Base-by-base conservation (phyloP, 92 coral and sea anemone genomes). In the Galaxea fascicularis region DNA sequence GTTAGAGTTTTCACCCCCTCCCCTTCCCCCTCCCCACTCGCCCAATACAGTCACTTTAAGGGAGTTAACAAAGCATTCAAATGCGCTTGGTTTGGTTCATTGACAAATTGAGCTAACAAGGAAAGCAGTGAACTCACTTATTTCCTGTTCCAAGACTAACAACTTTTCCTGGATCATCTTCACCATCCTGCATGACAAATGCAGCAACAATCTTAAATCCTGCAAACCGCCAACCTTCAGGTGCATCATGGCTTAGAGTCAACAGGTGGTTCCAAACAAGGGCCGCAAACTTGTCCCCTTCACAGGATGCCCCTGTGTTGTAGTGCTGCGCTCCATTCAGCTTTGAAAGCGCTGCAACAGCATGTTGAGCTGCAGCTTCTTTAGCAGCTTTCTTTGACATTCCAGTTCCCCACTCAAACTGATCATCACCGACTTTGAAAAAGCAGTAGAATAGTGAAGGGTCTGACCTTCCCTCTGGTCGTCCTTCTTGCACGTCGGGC, bases 101-200 rank as follows among this genome's bases (percentile, higher is more conserved):
- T 2, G 2, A 35, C 41, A 35, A 2, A 2, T 35, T 35, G 6
- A 35, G 41, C 41, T 35, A 35, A 31, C 47, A 31, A 28, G 22
- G 10, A 22, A n/a, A 10, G 7, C 30, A 10, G 14, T 26, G 41
- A 11, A 84, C 95, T 79, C 60, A 95, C 98, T 94, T 95, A 88
- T 95, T 95, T 3, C 98, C 98, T 69, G 98, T 95, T 62, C 97
- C 98, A 46, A 95, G 80, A 82, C 98, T 93, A 72, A 95, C 97
- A 21, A 95, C 92, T 27, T 41, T 24, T 0, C 91, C 86, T 10
- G 83, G 84, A 10, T 89, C 92, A 59, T 87, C 89, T 25, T 85
- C 89, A 44, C 88, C 89, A 29, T 79, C 87, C 86, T 95, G 90
- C 92, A 93, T 68, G 74, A 95, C 88, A 70, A 91, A 65, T 0